Conservation (phyloP, 64 coral and sea anemone species). For the Anthopleura sola region DNA sequence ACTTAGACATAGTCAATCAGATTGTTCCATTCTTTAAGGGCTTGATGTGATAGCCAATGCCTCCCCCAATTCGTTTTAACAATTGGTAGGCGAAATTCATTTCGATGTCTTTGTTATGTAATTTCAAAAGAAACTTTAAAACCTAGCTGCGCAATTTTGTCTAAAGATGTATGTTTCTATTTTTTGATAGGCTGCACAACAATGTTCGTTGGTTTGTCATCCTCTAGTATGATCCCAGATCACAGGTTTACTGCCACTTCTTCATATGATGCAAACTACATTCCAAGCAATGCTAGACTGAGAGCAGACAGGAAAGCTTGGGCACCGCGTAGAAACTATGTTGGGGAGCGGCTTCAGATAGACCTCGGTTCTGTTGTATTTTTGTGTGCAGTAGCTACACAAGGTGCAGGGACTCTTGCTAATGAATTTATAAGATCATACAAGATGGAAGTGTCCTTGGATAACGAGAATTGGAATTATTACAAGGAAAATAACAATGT, state of each 20-base stretch:
- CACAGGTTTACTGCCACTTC: background rate
- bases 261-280: background rate
- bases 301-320: background rate
- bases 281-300: background rate
- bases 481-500: background rate
- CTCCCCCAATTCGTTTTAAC: too few relatives aligned
- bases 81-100: too few relatives aligned
- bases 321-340: background rate
- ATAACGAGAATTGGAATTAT: conserved; percentile 13
- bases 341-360: background rate
- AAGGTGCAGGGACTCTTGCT: background rate
- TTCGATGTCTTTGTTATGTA: too few relatives aligned
- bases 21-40: too few relatives aligned
- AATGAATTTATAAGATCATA: background rate
- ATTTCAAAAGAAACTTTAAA: too few relatives aligned
- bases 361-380: conserved; percentile 18
- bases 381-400: conserved; percentile 8
- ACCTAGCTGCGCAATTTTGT: too few relatives aligned
- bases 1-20: too few relatives aligned
- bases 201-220: background rate
- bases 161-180: too few relatives aligned
- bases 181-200: background rate
- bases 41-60: too few relatives aligned
- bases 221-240: background rate
- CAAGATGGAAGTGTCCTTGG: conserved; percentile 7